Evolutionary conservation across 64 coral and sea anemone species (phyloP).

Genomic region (Catalaphyllia jardinei): DNA sequence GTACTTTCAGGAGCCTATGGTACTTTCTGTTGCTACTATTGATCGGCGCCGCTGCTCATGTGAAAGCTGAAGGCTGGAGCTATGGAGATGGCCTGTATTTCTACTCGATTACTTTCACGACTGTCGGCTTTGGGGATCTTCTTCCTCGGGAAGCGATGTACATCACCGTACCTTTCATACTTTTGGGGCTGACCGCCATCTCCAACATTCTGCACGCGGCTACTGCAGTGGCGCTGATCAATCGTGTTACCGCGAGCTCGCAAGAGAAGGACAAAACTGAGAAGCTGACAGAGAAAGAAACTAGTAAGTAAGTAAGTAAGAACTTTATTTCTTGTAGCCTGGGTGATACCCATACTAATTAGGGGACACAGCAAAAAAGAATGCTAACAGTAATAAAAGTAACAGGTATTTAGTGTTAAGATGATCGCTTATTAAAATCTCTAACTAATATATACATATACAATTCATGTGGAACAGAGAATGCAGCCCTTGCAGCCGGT

Average conservation of each 20-base stretch:
- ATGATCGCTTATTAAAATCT: too few species aligned
- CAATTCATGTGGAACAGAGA: too few species aligned
- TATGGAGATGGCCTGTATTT: constrained; percentile 41
- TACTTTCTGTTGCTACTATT: not conserved
- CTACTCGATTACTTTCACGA: constrained; percentile 38
- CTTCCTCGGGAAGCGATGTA: constrained; percentile 6
- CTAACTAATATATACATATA: too few species aligned
- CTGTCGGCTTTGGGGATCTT: constrained; percentile 58
- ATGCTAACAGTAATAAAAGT: too few species aligned
- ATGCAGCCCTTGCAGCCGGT: too few species aligned
- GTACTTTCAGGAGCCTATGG: too few species aligned
- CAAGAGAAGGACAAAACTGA: not conserved
- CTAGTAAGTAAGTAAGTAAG: too few species aligned
- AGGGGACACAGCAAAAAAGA: too few species aligned
- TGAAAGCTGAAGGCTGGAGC: constrained; percentile 32
- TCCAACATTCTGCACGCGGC: constrained; percentile 26
- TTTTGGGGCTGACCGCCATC: constrained; percentile 29
- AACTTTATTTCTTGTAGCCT: too few species aligned
- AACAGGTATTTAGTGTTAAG: too few species aligned
- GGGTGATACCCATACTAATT: too few species aligned
- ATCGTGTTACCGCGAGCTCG: constrained; percentile 4
- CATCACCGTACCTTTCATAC: not conserved
- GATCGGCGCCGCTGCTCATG: not conserved
- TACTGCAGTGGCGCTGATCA: constrained; percentile 2
- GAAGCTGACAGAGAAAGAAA: too few species aligned